Base-by-base conservation (phyloP, 2,797 vertebrate genomes). In the Alcedo atthis region DNA sequence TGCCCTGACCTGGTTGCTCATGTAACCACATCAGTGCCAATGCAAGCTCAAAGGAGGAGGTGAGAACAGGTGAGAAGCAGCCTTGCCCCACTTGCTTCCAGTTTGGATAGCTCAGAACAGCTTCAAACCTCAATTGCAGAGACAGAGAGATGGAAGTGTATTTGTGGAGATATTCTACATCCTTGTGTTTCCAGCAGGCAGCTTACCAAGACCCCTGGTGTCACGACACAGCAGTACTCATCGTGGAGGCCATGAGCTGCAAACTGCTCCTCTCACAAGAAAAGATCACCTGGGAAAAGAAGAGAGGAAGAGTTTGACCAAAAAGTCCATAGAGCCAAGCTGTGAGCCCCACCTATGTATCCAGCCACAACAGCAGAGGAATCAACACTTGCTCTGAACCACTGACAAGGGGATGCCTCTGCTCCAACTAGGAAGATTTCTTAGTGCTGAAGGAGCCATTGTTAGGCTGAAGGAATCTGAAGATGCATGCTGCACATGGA, bases 151-250 rank as follows among this genome's bases (percentile, higher is more conserved):
- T 6, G 4, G 30, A 30, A 18, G 12, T 9, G 1, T 6, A 4
- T 9, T 51, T 8, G 4, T 20, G 11, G n/a, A 81, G 81, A 35
- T 18, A 35, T 1, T 30, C 37, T 1, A 73, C 28, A 26, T 53
- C 30, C 24, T 68, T 3, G 15, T 30, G 54, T 66, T 64, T 75
- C 66, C 30, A 32, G 24, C 28, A 75, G 70, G 54, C 42, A 96
- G 96, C 97, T 98, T 97, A 97, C 98, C 97, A 74, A 97, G 98
- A 98, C 98, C 98, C 96, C 98, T 97, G 98, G 97, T 95, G 97
- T 98, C 98, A 97, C 97, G 97, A 98, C 94, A 98, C 96, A 2
- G 98, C 98, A 95, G 97, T 97, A 97, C 96, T 98, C 98, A 98
- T 98, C 70, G 42, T 97, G 96, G 91, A 95, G 64, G 92, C 71